phyloP scores from a whole-genome alignment of 2,888 invertebrate genomes.

The Vesta saturnalis region DNA sequence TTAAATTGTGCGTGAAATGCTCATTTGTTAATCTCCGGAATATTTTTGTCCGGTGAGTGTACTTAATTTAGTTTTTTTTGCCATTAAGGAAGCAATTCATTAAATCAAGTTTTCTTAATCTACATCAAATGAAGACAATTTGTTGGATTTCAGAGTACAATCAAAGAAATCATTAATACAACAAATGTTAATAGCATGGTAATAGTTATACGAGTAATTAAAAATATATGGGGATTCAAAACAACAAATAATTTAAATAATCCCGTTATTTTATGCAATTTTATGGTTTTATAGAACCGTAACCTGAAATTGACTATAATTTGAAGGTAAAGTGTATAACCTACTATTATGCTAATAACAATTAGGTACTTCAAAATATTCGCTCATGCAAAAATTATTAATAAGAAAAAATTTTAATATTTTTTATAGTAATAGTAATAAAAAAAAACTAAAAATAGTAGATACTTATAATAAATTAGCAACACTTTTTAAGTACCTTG shows the following conservation, averaged over 20 bases:
- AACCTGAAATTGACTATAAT: constrained; percentile 8
- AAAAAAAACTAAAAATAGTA: neutral
- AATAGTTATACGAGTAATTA: too few species aligned
- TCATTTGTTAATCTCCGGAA: too few species aligned
- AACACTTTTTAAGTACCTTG: constrained; percentile 35
- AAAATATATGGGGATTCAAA: neutral
- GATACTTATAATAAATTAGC: neutral
- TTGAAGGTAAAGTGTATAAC: neutral
- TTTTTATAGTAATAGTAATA: neutral
- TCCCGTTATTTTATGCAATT: neutral
- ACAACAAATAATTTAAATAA: neutral
- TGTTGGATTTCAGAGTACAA: too few species aligned
- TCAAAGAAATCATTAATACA: too few species aligned
- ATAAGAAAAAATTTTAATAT: neutral
- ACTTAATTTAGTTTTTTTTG: too few species aligned
- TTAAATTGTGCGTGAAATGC: too few species aligned
- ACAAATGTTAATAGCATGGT: too few species aligned
- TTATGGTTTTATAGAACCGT: neutral
- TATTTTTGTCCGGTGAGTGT: too few species aligned
- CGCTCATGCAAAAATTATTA: neutral
- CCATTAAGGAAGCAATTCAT: too few species aligned
- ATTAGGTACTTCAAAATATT: constrained; percentile 3
- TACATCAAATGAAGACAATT: too few species aligned
- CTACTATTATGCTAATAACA: constrained; percentile 6
- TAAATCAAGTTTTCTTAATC: too few species aligned